Base-by-base conservation (phyloP, 64 coral and sea anemone genomes). In the Montipora sp. region DNA sequence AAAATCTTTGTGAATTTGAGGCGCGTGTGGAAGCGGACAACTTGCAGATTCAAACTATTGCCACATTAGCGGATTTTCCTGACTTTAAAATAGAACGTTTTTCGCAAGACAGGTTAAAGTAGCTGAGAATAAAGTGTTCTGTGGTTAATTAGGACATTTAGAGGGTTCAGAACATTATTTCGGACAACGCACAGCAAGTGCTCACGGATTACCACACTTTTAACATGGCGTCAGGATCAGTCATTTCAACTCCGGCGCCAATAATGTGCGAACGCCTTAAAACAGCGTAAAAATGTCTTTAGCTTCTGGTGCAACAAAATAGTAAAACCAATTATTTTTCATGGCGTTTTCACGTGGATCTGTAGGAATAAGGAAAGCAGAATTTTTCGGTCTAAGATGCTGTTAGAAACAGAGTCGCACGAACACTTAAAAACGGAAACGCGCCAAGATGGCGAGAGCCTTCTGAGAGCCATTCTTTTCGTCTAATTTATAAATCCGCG, bases 201-300 rank as follows among this genome's bases (percentile, higher is more conserved):
- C 7, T 7, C 44, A 71, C 14, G 95, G 95, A 96, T 96, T 96
- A 96, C 82, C 49, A 96, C 95, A 96, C 95, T 12, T 96, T 96
- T 75, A 87, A 86, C 45, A 96, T 96, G 95, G 95, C 95, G 91
- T 50, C 80, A 24, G 76, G 80, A 71, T 83, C 73, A 48, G 78
- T 90, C 91, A 73, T 47, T 84, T 85, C 83, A 20, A 70, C 80
- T 66, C 87, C 88, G 95, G 95, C 95, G 95, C 91, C 95, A 96
- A 96, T 81, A 73, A 96, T 60, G 95, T 96, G 95, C 77, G 61
- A 78, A 96, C 22, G 22, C 80, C 78, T 84, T 77, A 53, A 80
- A 80, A 83, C 12, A 90, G 59, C 51, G 72, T 8, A 49, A 53
- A 90, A 90, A 14, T 67, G 65, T 73, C 57, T 76, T 21, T 80